phyloP scores from a whole-genome alignment of 2,888 invertebrate genomes.

The Drosophila austrosaltans region DNA sequence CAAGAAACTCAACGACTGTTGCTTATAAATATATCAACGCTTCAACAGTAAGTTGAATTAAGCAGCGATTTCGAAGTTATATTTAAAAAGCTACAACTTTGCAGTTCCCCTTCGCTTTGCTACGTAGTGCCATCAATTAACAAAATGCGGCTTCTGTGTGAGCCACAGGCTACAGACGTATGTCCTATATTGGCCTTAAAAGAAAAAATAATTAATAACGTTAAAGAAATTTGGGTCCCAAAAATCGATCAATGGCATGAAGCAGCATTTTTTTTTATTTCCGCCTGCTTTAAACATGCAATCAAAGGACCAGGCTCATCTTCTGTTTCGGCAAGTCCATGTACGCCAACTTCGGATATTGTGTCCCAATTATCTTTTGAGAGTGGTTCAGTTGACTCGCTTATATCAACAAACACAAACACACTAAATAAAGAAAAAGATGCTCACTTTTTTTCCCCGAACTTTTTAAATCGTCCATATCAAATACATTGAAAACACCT shows the following conservation, averaged over 20 bases:
- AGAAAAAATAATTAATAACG: too few species aligned
- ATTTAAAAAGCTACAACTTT: too few species aligned
- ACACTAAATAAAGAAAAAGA: neutral
- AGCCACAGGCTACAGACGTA: constrained; percentile 20
- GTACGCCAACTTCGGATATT: too few species aligned
- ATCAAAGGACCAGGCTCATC: neutral
- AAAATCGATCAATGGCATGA: too few species aligned
- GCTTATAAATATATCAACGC: too few species aligned
- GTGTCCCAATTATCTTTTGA: constrained; percentile 11
- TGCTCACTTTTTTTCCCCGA: neutral
- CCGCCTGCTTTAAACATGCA: constrained; percentile 10
- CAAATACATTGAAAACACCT: constrained; percentile 5
- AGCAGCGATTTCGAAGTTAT: too few species aligned
- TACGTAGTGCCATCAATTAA: constrained; percentile 22
- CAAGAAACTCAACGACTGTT: too few species aligned
- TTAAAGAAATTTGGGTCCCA: too few species aligned
- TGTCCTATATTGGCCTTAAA: neutral
- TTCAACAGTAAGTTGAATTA: too few species aligned
- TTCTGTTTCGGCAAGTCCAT: neutral
- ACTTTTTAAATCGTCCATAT: neutral
- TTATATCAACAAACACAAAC: neutral
- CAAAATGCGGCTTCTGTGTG: constrained; percentile 19
- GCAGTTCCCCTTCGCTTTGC: constrained; percentile 16
- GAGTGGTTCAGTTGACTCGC: neutral
- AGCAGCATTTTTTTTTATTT: too few species aligned